Percentiles rank a stretch among this genome's conserved stretches.
These are phyloP conservation scores for Celastrina argiolus DNA, from an alignment of 2,888 invertebrate species.

Conservation along the genomic window DNA sequence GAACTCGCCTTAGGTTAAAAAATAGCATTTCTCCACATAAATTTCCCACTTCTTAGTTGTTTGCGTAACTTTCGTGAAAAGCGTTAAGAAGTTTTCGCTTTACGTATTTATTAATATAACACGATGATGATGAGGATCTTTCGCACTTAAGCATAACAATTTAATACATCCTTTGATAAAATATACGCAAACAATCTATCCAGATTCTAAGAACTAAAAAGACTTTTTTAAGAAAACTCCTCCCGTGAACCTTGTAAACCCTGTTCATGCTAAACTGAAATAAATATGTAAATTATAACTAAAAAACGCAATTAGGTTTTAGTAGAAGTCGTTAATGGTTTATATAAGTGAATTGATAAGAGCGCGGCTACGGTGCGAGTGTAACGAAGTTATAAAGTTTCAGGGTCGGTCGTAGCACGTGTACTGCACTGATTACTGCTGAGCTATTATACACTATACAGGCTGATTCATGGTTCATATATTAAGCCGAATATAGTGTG, in stretches of 20 bases:
- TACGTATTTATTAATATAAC: too few relatives aligned
- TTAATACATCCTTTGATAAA: neutral
- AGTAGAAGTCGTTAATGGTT: neutral
- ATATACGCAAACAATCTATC: neutral
- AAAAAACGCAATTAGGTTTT: neutral
- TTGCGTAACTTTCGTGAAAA: too few relatives aligned
- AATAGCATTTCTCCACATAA: too few relatives aligned
- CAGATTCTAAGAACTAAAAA: neutral
- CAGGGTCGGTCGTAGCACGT: neutral
- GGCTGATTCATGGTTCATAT: too few relatives aligned
- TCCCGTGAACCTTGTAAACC: too few relatives aligned
- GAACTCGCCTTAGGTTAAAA: too few relatives aligned
- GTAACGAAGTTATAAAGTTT: conserved; percentile 5
- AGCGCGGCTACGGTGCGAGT: neutral
- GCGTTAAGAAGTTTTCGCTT: too few relatives aligned
- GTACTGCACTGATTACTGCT: conserved; percentile 1
- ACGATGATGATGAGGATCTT: too few relatives aligned
- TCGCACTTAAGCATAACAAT: neutral
- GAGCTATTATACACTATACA: too few relatives aligned
- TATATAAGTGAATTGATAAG: neutral
- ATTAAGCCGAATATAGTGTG: too few relatives aligned
- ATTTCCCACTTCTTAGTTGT: too few relatives aligned
- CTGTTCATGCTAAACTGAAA: neutral
- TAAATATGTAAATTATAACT: neutral
- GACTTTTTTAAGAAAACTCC: neutral